Conservation (phyloP, 2,888 invertebrate species). For the Meloe dianella region DNA sequence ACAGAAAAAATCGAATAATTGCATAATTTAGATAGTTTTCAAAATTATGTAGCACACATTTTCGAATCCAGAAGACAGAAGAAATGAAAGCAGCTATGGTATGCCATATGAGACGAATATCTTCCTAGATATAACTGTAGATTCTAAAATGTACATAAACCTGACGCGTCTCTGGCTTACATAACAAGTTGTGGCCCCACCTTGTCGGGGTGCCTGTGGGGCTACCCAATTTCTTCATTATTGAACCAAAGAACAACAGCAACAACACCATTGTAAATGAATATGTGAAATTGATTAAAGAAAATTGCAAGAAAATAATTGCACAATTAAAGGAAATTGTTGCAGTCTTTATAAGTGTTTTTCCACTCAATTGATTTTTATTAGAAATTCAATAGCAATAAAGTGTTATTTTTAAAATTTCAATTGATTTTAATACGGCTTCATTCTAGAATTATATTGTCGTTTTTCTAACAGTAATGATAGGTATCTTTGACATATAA, state of each 20-base stretch:
- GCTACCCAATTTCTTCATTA: neutral
- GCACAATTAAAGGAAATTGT: neutral
- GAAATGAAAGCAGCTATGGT: slow-evolving; percentile 6
- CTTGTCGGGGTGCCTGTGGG: neutral
- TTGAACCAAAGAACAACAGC: neutral
- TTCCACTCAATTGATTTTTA: neutral
- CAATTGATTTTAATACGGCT: neutral
- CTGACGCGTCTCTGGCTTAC: slow-evolving; percentile 5
- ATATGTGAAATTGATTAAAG: neutral
- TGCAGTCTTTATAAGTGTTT: neutral
- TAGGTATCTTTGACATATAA: neutral
- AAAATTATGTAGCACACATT: neutral
- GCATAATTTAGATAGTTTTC: slow-evolving; percentile 1
- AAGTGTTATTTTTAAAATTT: neutral
- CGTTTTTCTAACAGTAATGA: too few species aligned
- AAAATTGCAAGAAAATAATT: neutral
- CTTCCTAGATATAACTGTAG: slow-evolving; percentile 11
- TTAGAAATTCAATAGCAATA: neutral
- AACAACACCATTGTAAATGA: neutral
- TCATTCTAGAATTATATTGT: neutral
- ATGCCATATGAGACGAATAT: slow-evolving; percentile 1
- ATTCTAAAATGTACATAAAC: neutral
- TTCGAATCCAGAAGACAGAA: slow-evolving; percentile 5
- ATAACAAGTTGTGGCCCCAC: slow-evolving; percentile 1
- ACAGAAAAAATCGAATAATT: neutral